Evolutionary conservation across 53 echinoderm and acorn worm genomes (phyloP).

Genomic region (Stichopus horrens): DNA sequence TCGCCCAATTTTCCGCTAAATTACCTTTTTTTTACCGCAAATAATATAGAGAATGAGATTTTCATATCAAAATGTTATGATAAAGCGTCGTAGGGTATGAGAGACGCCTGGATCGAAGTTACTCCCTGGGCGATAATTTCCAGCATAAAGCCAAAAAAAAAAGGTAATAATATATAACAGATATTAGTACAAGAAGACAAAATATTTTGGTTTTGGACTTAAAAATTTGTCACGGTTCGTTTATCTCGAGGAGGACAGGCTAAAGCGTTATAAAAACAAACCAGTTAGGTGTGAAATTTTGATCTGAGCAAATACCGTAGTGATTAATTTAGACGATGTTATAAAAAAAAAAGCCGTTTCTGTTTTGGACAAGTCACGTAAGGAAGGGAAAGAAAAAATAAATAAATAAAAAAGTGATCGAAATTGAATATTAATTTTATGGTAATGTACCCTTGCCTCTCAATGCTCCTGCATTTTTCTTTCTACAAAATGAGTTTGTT

Average conservation of each 20-base stretch:
- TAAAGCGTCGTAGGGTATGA: neutral
- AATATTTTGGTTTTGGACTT: neutral
- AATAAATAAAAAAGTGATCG: no score
- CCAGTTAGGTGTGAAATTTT: slow-evolving; percentile 14
- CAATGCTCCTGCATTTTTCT: no score
- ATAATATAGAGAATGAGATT: neutral
- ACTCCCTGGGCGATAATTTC: neutral
- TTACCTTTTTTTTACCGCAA: neutral
- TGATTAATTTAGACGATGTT: no score
- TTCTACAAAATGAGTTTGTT: no score
- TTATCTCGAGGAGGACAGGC: neutral
- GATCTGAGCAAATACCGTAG: neutral
- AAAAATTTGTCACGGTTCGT: slow-evolving; percentile 15
- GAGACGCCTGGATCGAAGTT: neutral
- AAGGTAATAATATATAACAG: no score
- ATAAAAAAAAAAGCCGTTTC: no score
- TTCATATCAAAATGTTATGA: neutral
- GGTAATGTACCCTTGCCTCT: no score
- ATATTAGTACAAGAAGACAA: neutral
- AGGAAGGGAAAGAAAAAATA: no score
- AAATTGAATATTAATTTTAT: no score
- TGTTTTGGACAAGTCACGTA: no score
- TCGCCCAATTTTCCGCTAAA: neutral
- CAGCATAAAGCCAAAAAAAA: no score
- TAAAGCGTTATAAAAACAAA: slow-evolving; percentile 27